These are phyloP conservation scores for Physeter macrocephalus DNA, from an alignment of 2,113 vertebrate genomes.

Conservation along the genomic window DNA sequence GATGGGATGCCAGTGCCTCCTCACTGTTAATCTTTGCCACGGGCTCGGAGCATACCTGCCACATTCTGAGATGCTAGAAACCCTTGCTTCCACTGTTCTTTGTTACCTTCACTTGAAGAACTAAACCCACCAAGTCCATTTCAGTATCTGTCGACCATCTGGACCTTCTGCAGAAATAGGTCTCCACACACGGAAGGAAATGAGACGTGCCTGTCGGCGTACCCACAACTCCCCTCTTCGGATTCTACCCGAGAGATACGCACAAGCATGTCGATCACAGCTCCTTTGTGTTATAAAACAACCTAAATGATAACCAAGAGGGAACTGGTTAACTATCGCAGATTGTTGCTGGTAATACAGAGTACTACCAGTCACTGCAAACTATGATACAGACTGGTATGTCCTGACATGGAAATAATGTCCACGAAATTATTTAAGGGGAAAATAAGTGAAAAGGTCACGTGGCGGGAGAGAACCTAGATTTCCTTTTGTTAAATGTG, in stretches of 20 bases:
- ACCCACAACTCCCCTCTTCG: neutral
- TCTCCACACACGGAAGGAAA: neutral
- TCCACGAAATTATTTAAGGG: slow-evolving; percentile 9
- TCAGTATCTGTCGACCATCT: neutral
- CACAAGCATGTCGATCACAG: neutral
- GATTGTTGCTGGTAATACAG: neutral
- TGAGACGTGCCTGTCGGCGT: neutral
- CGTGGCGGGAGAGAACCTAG: neutral
- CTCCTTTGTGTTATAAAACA: neutral
- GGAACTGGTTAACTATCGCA: neutral
- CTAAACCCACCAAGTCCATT: neutral
- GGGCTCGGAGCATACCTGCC: neutral
- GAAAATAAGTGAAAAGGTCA: neutral
- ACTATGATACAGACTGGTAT: neutral
- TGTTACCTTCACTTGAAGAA: neutral
- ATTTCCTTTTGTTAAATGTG: neutral
- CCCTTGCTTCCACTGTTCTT: neutral
- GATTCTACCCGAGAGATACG: neutral
- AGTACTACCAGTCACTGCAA: neutral
- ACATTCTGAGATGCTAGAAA: neutral
- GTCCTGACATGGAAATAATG: neutral
- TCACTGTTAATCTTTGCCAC: neutral
- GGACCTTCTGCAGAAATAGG: neutral
- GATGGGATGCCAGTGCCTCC: neutral
- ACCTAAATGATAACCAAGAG: neutral